phyloP scores from a whole-genome alignment of 2,797 vertebrate species.

The Rhabdomys pumilio region DNA sequence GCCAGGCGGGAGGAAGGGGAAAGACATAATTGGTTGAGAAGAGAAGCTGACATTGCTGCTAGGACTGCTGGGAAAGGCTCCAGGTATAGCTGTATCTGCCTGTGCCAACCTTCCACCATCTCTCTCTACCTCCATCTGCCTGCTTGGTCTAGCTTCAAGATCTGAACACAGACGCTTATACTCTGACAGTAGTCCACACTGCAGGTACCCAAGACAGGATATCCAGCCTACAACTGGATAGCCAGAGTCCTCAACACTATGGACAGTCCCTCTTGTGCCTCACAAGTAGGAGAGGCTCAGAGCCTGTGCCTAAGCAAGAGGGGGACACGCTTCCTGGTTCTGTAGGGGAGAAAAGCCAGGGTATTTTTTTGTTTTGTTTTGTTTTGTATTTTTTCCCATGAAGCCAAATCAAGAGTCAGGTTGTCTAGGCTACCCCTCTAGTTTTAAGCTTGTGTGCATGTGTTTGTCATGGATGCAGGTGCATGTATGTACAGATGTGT shows the following conservation, averaged over 20 bases:
- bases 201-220: neutral
- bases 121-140: neutral
- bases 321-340: neutral
- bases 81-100: neutral
- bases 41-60: neutral
- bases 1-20: neutral
- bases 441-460: neutral
- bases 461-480: neutral
- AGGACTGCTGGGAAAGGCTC: neutral
- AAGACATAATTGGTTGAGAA: neutral
- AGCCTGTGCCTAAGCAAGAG: neutral
- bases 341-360: neutral
- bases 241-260: neutral
- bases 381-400: neutral
- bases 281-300: neutral
- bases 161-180: neutral
- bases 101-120: neutral
- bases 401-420: neutral
- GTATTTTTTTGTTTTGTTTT: neutral
- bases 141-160: conserved; percentile 6
- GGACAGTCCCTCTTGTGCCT: neutral
- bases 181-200: neutral
- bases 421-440: neutral
- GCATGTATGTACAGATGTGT: neutral
- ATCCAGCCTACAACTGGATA: neutral